A percentile compares a stretch with the other conserved stretches of the same genome.
Conservation (phyloP, 2,888 invertebrate genomes). For the Xiphydria camelus region DNA sequence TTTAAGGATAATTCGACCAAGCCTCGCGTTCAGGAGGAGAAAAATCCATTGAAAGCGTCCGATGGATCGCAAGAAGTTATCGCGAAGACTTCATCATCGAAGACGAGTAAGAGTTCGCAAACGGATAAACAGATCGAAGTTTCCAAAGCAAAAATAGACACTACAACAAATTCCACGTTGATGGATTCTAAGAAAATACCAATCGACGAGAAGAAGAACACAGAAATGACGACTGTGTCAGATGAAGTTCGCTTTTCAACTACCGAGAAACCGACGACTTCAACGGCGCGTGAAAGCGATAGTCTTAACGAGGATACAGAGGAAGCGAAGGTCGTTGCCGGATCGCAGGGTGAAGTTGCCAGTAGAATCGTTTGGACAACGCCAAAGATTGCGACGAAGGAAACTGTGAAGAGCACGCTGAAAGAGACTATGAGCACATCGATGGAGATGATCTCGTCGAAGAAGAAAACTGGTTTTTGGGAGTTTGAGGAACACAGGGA, state of each 20-base stretch:
- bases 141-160: slow-evolving; percentile 19
- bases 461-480: slow-evolving; percentile 10
- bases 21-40: slow-evolving; percentile 18
- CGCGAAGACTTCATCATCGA: slow-evolving; percentile 27
- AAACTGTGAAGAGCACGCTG: slow-evolving; percentile 2
- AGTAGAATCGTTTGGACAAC: slow-evolving; percentile 45
- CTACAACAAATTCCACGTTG: slow-evolving; percentile 14
- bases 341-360: slow-evolving; percentile 21
- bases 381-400: slow-evolving; percentile 18
- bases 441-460: slow-evolving; percentile 15
- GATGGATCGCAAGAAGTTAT: slow-evolving; percentile 39
- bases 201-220: slow-evolving; percentile 17
- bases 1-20: slow-evolving; percentile 26
- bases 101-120: slow-evolving; percentile 14
- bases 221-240: slow-evolving; percentile 22
- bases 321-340: slow-evolving; percentile 15
- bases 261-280: slow-evolving; percentile 12
- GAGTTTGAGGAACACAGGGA: slow-evolving; percentile 7
- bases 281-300: slow-evolving; percentile 30
- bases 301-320: slow-evolving; percentile 30
- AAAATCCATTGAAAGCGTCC: slow-evolving; percentile 27
- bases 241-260: slow-evolving; percentile 23
- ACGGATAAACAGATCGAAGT: slow-evolving; percentile 24
- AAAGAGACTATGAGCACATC: slow-evolving; percentile 23
- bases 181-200: slow-evolving; percentile 17